These are phyloP conservation scores for Simalia tracyae DNA, from an alignment of 2,797 vertebrate genomes.

Conservation along the genomic window DNA sequence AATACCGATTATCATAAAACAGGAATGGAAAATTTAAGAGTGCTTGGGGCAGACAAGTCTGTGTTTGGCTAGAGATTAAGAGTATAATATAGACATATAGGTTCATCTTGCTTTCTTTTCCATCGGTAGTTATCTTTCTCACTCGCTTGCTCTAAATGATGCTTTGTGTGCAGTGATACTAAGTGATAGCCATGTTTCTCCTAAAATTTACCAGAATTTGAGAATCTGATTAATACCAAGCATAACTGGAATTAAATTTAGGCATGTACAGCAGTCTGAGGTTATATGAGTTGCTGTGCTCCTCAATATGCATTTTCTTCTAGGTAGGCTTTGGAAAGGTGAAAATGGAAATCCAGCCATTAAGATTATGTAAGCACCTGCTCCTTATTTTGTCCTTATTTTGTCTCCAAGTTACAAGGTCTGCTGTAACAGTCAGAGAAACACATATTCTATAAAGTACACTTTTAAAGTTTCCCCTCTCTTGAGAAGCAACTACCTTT, in stretches of 20 bases:
- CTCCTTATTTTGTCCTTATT: background rate
- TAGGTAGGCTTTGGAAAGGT: background rate
- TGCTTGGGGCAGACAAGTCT: background rate
- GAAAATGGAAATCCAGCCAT: background rate
- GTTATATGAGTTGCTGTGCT: slow-evolving; percentile 10
- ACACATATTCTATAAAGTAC: slow-evolving; percentile 7
- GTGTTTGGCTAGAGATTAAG: background rate
- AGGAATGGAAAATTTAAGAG: background rate
- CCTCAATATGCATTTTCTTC: background rate
- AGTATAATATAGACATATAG: background rate
- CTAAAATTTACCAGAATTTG: background rate
- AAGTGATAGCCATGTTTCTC: background rate
- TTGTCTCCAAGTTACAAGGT: background rate
- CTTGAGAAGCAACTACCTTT: slow-evolving; percentile 6
- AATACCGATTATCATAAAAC: too few relatives aligned
- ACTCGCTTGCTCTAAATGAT: background rate
- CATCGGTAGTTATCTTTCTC: background rate
- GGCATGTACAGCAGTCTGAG: slow-evolving; percentile 4
- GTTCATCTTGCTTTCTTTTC: background rate
- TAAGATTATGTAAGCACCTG: background rate
- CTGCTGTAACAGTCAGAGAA: background rate
- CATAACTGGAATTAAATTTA: background rate
- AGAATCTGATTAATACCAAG: background rate
- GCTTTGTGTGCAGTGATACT: background rate
- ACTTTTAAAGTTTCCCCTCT: background rate